Evolutionary conservation across 2,113 vertebrate species (phyloP).

Genomic region (Semnornis frantzii): DNA sequence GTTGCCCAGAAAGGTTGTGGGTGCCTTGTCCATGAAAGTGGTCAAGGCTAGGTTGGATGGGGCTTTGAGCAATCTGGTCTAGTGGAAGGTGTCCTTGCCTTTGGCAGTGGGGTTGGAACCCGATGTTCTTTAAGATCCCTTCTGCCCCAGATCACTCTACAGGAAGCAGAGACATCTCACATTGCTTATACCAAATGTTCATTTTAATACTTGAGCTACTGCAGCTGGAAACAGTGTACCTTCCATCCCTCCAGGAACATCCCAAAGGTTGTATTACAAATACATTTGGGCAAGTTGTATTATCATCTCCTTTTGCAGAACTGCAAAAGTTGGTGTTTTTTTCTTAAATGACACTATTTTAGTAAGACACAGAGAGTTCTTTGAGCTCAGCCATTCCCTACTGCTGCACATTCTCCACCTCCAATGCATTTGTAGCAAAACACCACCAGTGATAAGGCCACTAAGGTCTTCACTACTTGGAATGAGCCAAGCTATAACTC

Average conservation of each 20-base stretch:
- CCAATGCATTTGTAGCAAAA: neutral
- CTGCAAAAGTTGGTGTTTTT: neutral
- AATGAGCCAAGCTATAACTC: neutral
- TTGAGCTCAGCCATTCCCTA: neutral
- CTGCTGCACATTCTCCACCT: neutral
- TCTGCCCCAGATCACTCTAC: neutral
- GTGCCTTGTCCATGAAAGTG: neutral
- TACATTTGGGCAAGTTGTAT: neutral
- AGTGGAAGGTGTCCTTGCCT: neutral
- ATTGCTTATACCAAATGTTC: neutral
- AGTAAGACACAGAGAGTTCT: conserved; percentile 3
- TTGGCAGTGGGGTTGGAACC: neutral
- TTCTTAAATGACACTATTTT: neutral
- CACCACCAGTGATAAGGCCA: neutral
- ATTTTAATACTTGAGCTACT: neutral
- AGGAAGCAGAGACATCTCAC: neutral
- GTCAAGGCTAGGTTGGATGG: neutral
- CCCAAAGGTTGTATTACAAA: neutral
- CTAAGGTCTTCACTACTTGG: neutral
- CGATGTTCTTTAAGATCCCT: neutral
- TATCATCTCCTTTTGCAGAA: neutral
- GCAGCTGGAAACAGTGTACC: neutral
- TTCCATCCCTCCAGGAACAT: neutral
- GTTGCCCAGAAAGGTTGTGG: neutral
- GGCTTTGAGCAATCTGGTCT: neutral